A percentile compares a stretch with the other conserved stretches of the same genome.
phyloP scores from a whole-genome alignment of 2,888 invertebrate genomes.

The Pherbina coryleti region DNA sequence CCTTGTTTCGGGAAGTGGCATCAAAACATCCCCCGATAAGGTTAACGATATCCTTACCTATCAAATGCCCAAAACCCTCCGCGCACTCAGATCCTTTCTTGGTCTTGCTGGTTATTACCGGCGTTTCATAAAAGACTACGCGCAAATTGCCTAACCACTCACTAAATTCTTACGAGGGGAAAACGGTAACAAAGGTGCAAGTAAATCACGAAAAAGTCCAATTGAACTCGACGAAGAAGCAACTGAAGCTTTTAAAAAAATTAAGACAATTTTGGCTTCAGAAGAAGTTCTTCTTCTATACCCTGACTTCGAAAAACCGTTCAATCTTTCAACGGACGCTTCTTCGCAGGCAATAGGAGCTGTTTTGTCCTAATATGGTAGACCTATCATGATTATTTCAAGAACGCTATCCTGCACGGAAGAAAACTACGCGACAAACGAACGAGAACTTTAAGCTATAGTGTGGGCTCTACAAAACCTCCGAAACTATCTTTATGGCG shows the following conservation, averaged over 20 bases:
- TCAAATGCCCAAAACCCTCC: slow-evolving; percentile 32
- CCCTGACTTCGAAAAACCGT: slow-evolving; percentile 34
- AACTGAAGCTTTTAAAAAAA: slow-evolving; percentile 35
- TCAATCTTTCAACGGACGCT: slow-evolving; percentile 40
- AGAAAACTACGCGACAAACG: slow-evolving; percentile 45
- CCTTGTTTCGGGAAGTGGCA: too few species aligned
- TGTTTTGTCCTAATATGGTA: slow-evolving; percentile 42
- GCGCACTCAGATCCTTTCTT: too few species aligned
- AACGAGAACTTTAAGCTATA: slow-evolving; percentile 5
- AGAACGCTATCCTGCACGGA: slow-evolving; percentile 40
- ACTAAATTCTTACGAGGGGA: slow-evolving; percentile 41
- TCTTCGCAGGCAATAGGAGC: slow-evolving; percentile 40
- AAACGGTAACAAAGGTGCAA: slow-evolving; percentile 34
- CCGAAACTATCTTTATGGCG: slow-evolving; percentile 61
- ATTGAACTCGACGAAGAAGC: slow-evolving; percentile 41
- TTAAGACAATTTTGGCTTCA: slow-evolving; percentile 37
- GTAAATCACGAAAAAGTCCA: slow-evolving; percentile 37
- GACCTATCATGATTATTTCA: slow-evolving; percentile 41
- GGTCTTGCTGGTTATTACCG: too few species aligned
- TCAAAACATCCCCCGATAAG: too few species aligned
- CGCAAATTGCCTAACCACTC: slow-evolving; percentile 33
- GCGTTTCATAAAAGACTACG: slow-evolving; percentile 9
- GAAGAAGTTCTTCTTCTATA: slow-evolving; percentile 34
- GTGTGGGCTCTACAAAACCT: slow-evolving; percentile 55
- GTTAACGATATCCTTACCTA: slow-evolving; percentile 38